Conservation (phyloP, 2,113 vertebrate genomes). For the Leptocoma aspasia region DNA sequence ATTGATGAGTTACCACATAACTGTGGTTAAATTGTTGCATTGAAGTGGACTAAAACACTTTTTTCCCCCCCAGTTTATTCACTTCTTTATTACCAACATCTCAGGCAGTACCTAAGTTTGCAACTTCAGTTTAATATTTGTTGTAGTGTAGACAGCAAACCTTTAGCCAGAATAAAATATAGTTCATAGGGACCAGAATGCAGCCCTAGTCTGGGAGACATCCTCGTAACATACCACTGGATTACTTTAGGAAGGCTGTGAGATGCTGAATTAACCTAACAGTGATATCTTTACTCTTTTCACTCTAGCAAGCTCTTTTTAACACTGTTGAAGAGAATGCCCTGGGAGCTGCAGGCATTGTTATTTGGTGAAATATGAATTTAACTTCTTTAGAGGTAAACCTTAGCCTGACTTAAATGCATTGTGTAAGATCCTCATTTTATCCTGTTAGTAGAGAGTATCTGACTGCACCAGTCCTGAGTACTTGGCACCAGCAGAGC, state of each 20-base stretch:
- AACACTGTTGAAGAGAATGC: constrained; percentile 78
- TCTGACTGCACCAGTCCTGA: neutral
- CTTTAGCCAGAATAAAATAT: neutral
- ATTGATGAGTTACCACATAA: neutral
- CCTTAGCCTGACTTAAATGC: neutral
- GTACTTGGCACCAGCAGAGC: neutral
- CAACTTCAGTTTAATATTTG: neutral
- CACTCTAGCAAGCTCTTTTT: constrained; percentile 76
- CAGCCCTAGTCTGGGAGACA: neutral
- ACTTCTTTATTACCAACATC: neutral
- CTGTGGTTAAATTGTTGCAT: neutral
- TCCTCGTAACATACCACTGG: neutral
- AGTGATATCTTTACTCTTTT: constrained; percentile 16
- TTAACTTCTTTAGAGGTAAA: constrained; percentile 79
- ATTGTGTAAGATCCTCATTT: neutral
- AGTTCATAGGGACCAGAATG: neutral
- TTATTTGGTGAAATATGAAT: constrained; percentile 81
- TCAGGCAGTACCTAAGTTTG: neutral
- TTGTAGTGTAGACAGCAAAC: neutral
- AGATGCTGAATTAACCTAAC: neutral
- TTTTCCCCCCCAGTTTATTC: neutral
- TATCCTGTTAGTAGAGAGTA: neutral
- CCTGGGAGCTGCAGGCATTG: constrained; percentile 77
- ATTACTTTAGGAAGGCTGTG: neutral
- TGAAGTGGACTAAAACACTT: neutral